Conservation (phyloP, 2,113 vertebrate species). For the Neodontobutis hainanensis region DNA sequence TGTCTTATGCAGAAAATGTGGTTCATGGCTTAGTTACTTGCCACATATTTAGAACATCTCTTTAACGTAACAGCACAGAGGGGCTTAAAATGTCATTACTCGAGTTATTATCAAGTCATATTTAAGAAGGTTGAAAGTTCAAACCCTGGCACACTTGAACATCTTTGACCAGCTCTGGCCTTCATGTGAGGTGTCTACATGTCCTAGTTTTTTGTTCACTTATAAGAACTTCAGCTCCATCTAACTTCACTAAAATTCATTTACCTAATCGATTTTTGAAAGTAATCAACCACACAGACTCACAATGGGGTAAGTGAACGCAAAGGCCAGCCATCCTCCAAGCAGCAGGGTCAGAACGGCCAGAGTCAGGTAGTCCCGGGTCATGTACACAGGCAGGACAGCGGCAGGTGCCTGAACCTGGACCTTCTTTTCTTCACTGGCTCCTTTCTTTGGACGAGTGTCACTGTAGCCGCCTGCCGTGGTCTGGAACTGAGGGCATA, state of each 20-base stretch:
- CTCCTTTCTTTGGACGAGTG: not conserved
- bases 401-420: constrained; percentile 17
- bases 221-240: too few species aligned
- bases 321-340: constrained; percentile 84
- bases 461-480: constrained; percentile 35
- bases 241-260: too few species aligned
- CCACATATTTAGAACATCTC: too few species aligned
- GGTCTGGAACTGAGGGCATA: constrained; percentile 64
- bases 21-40: too few species aligned
- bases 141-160: too few species aligned
- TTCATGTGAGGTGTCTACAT: too few species aligned
- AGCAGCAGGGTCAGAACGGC: constrained; percentile 79
- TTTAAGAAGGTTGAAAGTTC: too few species aligned
- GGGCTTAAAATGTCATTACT: too few species aligned
- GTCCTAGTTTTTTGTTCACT: too few species aligned
- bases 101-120: too few species aligned
- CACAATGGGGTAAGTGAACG: constrained; percentile 75
- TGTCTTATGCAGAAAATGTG: not conserved
- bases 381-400: constrained; percentile 60
- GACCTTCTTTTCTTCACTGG: constrained; percentile 22
- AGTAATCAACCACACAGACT: constrained; percentile 27
- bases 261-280: not conserved
- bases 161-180: too few species aligned
- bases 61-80: too few species aligned
- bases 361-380: constrained; percentile 78